A percentile compares a stretch with the other conserved stretches of the same genome.
phyloP scores from a whole-genome alignment of 2,797 vertebrate species.

The Sternotherus odoratus region DNA sequence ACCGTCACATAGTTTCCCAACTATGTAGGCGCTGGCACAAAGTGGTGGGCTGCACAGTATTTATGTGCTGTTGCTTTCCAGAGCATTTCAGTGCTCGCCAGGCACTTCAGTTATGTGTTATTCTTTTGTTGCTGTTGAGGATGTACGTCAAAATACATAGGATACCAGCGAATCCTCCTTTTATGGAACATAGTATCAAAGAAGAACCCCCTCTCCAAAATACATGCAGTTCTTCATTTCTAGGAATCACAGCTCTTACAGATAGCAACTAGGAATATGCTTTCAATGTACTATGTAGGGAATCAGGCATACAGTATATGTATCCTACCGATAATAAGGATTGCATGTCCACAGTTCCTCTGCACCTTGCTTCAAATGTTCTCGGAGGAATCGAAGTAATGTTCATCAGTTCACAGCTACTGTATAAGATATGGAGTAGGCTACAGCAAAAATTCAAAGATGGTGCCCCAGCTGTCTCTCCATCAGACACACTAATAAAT shows the following conservation, averaged over 20 bases:
- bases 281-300: neutral
- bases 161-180: constrained; percentile 12
- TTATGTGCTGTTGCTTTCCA: constrained; percentile 75
- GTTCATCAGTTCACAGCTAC: constrained; percentile 1
- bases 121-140: constrained; percentile 48
- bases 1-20: constrained; percentile 83
- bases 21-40: constrained; percentile 80
- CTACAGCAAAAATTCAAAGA: constrained; percentile 50
- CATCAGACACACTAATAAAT: constrained; percentile 12
- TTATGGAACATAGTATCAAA: neutral
- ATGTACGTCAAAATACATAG: neutral
- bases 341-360: neutral
- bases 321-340: neutral
- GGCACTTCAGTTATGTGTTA: constrained; percentile 56
- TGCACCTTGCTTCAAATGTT: neutral
- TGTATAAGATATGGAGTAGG: neutral
- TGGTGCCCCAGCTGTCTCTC: constrained; percentile 43
- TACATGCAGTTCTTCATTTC: neutral
- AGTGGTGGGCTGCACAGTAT: constrained; percentile 72
- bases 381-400: constrained; percentile 8
- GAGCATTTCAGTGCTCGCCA: constrained; percentile 61
- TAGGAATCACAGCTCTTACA: neutral
- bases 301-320: neutral
- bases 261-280: constrained; percentile 21
- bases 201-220: neutral